These are phyloP conservation scores for Tolmerus cingulatus DNA, from an alignment of 2,888 invertebrate species.

Conservation along the genomic window DNA sequence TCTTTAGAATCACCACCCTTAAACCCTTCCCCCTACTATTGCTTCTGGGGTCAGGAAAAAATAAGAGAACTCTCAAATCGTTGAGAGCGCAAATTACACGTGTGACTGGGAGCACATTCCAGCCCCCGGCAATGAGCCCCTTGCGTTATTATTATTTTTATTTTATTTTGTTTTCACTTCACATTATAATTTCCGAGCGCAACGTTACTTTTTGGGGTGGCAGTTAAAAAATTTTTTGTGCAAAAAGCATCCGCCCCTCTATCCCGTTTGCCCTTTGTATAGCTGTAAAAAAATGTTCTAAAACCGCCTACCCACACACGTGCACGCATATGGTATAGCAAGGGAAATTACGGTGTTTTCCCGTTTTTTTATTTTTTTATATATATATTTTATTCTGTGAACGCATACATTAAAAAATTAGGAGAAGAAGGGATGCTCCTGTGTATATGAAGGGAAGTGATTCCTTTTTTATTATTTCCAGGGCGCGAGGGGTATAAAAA, in stretches of 20 bases:
- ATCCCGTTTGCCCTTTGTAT: not conserved
- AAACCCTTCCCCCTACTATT: not conserved
- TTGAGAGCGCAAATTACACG: slow-evolving; percentile 26
- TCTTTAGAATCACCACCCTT: not conserved
- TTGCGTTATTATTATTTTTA: not conserved
- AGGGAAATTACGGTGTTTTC: slow-evolving; percentile 17
- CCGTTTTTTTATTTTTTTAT: not conserved
- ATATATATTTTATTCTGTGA: slow-evolving; percentile 5
- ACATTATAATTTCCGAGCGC: not conserved
- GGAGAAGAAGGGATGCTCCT: slow-evolving; percentile 25
- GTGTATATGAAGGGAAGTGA: slow-evolving; percentile 32
- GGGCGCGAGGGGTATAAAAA: slow-evolving; percentile 29
- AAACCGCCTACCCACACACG: slow-evolving; percentile 51
- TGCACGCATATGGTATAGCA: slow-evolving; percentile 12
- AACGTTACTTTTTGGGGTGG: not conserved
- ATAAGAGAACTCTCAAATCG: not conserved
- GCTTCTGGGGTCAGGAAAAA: not conserved
- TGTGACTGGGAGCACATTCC: not conserved
- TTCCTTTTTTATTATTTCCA: slow-evolving; percentile 32
- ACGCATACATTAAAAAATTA: slow-evolving; percentile 42
- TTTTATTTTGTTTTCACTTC: not conserved
- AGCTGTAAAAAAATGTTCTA: slow-evolving; percentile 48
- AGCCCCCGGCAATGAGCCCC: not conserved
- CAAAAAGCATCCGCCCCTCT: not conserved
- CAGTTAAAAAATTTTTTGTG: not conserved